Percentiles rank a stretch among this genome's conserved stretches.
These are phyloP conservation scores for Dendroctonus ponderosae DNA, from an alignment of 1,140 invertebrate species.

Conservation along the genomic window DNA sequence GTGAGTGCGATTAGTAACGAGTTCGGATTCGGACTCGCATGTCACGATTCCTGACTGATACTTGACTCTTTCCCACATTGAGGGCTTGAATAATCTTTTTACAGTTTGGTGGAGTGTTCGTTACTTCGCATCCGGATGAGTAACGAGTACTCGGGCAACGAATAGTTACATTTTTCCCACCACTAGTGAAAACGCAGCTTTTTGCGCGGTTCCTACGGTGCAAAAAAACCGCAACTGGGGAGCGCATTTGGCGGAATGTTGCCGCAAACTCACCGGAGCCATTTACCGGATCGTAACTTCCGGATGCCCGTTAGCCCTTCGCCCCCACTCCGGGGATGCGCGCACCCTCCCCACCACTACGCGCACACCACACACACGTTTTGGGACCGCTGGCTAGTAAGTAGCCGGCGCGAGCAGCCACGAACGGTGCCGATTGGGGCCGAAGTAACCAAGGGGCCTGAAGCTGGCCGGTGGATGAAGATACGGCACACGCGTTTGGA, in stretches of 20 bases:
- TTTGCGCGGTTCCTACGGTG: no score
- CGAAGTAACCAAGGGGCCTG: slow-evolving; percentile 41
- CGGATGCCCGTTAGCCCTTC: slow-evolving; percentile 41
- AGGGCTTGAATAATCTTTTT: no score
- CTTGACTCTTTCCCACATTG: no score
- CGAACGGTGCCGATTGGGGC: slow-evolving; percentile 39
- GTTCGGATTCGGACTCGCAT: no score
- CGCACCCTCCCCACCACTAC: slow-evolving; percentile 44
- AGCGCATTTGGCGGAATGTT: background rate
- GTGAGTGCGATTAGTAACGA: no score
- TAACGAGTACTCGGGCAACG: no score
- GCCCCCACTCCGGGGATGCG: slow-evolving; percentile 40
- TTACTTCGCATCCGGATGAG: no score
- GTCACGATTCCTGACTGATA: no score
- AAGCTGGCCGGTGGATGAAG: slow-evolving; percentile 43
- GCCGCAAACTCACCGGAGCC: slow-evolving; percentile 35
- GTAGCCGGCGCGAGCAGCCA: slow-evolving; percentile 42
- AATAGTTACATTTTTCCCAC: no score
- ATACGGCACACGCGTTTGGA: slow-evolving; percentile 49
- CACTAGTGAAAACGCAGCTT: no score
- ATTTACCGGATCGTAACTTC: slow-evolving; percentile 41
- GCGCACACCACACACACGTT: slow-evolving; percentile 31
- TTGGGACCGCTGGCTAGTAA: slow-evolving; percentile 50
- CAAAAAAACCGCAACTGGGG: background rate
- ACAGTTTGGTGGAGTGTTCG: no score